Conservation (phyloP, 2,888 invertebrate species). For the Phrixothrix hirtus region DNA sequence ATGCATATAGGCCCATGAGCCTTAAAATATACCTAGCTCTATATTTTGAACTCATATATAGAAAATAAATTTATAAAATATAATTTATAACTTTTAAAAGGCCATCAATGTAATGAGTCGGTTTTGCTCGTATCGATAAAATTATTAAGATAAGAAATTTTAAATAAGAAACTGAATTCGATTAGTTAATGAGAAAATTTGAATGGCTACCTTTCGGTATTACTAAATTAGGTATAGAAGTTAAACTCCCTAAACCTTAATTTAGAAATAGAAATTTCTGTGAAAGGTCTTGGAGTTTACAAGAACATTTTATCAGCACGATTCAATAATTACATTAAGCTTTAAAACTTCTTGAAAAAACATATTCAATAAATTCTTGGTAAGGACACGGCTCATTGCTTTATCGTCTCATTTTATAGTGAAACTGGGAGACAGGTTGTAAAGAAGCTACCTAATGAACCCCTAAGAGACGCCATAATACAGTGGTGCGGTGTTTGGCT, state of each 20-base stretch:
- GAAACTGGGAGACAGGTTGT: slow-evolving; percentile 15
- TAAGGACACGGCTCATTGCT: neutral
- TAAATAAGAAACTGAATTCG: neutral
- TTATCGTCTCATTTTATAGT: slow-evolving; percentile 10
- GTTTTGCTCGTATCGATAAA: too few species aligned
- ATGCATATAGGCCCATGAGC: too few species aligned
- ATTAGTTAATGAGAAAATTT: slow-evolving; percentile 1
- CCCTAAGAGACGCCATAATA: slow-evolving; percentile 33
- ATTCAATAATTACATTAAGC: neutral
- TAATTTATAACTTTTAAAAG: too few species aligned
- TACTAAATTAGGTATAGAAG: neutral
- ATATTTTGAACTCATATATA: too few species aligned
- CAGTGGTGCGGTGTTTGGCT: slow-evolving; percentile 28
- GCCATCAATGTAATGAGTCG: too few species aligned
- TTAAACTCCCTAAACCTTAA: too few species aligned
- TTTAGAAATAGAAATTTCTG: too few species aligned
- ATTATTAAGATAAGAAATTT: too few species aligned
- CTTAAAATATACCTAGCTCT: too few species aligned
- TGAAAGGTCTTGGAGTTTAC: too few species aligned
- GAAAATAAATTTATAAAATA: too few species aligned
- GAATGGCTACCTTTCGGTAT: neutral
- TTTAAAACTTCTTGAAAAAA: neutral
- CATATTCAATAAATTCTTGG: neutral
- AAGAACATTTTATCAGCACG: neutral
- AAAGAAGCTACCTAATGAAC: slow-evolving; percentile 35